Evolutionary conservation across 2,797 vertebrate species (phyloP).

Genomic region (Halcyon chelicuti): DNA sequence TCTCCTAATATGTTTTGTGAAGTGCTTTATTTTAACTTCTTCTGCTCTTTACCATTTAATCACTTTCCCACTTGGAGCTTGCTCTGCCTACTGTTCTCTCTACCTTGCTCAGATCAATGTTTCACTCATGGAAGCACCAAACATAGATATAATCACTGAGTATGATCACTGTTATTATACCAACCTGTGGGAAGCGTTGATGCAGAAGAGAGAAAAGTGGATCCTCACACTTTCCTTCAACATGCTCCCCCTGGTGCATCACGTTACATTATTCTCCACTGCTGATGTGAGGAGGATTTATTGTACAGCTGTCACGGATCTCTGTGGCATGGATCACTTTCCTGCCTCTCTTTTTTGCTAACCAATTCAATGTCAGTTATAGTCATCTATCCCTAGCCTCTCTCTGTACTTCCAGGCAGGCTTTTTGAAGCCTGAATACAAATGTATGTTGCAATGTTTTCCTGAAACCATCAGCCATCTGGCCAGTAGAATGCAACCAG

Average conservation of each 20-base stretch:
- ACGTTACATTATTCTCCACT: neutral
- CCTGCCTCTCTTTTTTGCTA: neutral
- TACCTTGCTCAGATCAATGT: neutral
- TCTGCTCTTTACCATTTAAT: neutral
- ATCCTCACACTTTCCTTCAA: neutral
- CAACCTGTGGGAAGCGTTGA: neutral
- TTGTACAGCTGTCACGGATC: neutral
- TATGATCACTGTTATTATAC: neutral
- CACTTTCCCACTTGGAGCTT: neutral
- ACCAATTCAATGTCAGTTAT: neutral
- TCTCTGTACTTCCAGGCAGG: neutral
- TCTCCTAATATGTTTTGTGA: neutral
- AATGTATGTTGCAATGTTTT: neutral
- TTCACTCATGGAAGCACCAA: neutral
- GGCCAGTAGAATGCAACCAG: neutral
- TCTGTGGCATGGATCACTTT: neutral
- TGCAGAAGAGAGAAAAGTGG: neutral
- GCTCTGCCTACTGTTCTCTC: neutral
- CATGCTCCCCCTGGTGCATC: neutral
- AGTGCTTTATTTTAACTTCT: neutral
- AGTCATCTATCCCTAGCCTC: neutral
- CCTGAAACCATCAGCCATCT: neutral
- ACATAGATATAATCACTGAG: neutral
- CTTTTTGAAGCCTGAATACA: neutral
- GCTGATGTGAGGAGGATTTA: neutral